These are phyloP conservation scores for Zoroaster sp. DNA, from an alignment of 53 echinoderm and acorn worm species.

Conservation along the genomic window DNA sequence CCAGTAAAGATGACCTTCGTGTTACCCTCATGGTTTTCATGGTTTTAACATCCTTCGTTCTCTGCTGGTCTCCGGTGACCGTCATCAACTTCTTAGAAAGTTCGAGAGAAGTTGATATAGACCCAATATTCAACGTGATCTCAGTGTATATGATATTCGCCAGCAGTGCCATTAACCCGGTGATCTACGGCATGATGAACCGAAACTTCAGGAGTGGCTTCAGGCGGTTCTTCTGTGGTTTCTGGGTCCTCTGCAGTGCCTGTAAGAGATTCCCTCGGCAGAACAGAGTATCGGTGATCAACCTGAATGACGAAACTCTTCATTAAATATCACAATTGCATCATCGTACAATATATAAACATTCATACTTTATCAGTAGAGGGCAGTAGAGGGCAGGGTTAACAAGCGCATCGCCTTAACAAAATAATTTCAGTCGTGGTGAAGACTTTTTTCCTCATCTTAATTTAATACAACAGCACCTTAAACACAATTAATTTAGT, in stretches of 20 bases:
- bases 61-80: slow-evolving; percentile 92
- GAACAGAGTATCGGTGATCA: slow-evolving; percentile 16
- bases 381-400: no score
- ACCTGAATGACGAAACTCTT: background rate
- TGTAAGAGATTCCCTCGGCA: background rate
- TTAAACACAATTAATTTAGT: no score
- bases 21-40: slow-evolving; percentile 82
- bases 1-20: slow-evolving; percentile 74
- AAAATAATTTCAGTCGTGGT: no score
- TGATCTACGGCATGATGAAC: slow-evolving; percentile 91
- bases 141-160: slow-evolving; percentile 94
- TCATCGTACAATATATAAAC: no score
- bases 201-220: slow-evolving; percentile 77
- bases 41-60: slow-evolving; percentile 78
- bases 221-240: slow-evolving; percentile 56
- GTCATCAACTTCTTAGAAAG: slow-evolving; percentile 84
- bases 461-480: no score
- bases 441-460: no score
- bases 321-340: no score
- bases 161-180: slow-evolving; percentile 82
- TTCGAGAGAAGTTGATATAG: slow-evolving; percentile 40
- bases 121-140: slow-evolving; percentile 68
- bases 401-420: no score
- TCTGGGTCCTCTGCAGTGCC: slow-evolving; percentile 11
- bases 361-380: no score